Percentiles rank a stretch among this genome's conserved stretches.
These are phyloP conservation scores for Echeneis naucrates DNA, from an alignment of 2,797 vertebrate genomes.

Conservation along the genomic window DNA sequence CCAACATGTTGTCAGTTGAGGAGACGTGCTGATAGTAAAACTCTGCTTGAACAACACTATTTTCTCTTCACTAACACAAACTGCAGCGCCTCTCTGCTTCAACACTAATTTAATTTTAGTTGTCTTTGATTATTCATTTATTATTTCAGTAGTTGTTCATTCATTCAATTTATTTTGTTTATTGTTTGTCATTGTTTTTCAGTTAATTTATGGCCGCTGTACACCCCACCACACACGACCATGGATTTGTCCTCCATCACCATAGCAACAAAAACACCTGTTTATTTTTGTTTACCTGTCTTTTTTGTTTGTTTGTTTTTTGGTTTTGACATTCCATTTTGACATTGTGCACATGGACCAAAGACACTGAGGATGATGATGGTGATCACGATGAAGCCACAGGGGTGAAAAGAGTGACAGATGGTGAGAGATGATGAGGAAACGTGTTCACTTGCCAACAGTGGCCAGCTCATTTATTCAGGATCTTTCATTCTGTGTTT, in stretches of 20 bases:
- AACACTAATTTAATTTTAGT: neutral
- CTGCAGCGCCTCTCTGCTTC: neutral
- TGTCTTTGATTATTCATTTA: conserved; percentile 7
- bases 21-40: neutral
- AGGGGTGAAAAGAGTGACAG: conserved; percentile 60
- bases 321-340: conserved; percentile 81
- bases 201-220: conserved; percentile 87
- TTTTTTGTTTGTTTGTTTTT: conserved; percentile 29
- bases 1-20: neutral
- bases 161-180: conserved; percentile 75
- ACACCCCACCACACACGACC: conserved; percentile 75
- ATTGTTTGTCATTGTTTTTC: conserved; percentile 83
- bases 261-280: conserved; percentile 75
- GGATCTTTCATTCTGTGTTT: conserved; percentile 66
- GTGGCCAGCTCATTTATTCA: conserved; percentile 75
- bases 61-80: neutral
- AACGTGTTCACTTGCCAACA: conserved; percentile 53
- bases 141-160: conserved; percentile 44
- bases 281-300: conserved; percentile 57
- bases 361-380: conserved; percentile 80
- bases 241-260: conserved; percentile 84
- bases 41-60: neutral
- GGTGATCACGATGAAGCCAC: conserved; percentile 63
- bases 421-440: conserved; percentile 59
- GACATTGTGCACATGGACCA: conserved; percentile 87